Conservation (phyloP, 1,140 invertebrate species). For the Microplitis demolitor region DNA sequence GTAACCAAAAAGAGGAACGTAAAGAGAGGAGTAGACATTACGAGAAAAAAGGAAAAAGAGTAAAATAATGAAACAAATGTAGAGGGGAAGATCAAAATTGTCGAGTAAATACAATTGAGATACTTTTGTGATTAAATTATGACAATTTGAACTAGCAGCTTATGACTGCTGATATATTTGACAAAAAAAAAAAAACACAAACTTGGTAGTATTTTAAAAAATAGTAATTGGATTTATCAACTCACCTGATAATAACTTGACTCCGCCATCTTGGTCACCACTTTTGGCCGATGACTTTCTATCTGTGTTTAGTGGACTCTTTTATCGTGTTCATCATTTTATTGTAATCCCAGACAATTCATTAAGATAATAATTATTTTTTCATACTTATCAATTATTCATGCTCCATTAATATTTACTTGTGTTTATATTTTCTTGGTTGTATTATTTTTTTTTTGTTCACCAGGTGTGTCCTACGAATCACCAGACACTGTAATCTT, state of each 20-base stretch:
- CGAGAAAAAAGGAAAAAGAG: slow-evolving; percentile 24
- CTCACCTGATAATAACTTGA: slow-evolving; percentile 67
- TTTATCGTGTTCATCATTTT: slow-evolving; percentile 43
- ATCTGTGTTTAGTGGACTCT: slow-evolving; percentile 52
- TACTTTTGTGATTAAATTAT: background rate
- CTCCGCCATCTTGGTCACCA: slow-evolving; percentile 64
- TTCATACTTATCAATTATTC: background rate
- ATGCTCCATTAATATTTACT: background rate
- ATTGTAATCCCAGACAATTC: slow-evolving; percentile 28
- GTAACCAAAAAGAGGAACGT: slow-evolving; percentile 18
- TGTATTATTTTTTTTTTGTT: background rate
- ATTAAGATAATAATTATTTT: background rate
- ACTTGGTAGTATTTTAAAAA: slow-evolving; percentile 12
- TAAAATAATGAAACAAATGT: slow-evolving; percentile 13
- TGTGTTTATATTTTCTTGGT: background rate
- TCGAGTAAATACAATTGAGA: background rate
- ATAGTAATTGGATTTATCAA: slow-evolving; percentile 41
- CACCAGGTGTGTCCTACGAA: slow-evolving; percentile 1
- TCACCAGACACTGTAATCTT: background rate
- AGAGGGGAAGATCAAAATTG: background rate
- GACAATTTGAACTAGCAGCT: background rate
- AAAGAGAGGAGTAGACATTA: background rate
- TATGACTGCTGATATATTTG: background rate
- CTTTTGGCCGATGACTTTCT: slow-evolving; percentile 48
- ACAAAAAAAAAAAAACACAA: background rate